These are phyloP conservation scores for Sphinx pinastri DNA, from an alignment of 2,888 invertebrate species.

Conservation along the genomic window DNA sequence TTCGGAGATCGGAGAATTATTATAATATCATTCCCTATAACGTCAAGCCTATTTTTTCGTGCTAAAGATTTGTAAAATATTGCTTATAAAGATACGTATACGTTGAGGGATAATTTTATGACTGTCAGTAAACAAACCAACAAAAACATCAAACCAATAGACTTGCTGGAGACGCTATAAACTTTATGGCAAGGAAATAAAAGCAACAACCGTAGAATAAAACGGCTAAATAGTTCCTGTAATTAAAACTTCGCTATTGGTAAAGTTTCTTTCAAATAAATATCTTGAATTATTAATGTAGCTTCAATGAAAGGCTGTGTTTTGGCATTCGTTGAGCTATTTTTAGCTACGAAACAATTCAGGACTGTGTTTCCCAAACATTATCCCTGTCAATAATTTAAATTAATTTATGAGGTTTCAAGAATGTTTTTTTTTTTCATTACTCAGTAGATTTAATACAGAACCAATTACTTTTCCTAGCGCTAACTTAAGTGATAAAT, in stretches of 20 bases:
- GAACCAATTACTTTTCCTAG: too few species aligned
- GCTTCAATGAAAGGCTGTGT: neutral
- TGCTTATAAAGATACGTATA: neutral
- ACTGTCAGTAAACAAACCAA: neutral
- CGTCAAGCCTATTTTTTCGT: too few species aligned
- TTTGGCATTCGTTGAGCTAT: neutral
- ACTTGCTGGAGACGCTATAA: slow-evolving; percentile 25
- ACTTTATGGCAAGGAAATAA: slow-evolving; percentile 32
- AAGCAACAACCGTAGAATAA: slow-evolving; percentile 23
- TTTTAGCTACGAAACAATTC: too few species aligned
- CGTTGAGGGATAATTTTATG: neutral
- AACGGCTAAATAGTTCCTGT: slow-evolving; percentile 15
- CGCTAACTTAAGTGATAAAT: too few species aligned
- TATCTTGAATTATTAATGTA: neutral
- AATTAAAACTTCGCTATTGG: neutral
- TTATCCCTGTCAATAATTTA: too few species aligned
- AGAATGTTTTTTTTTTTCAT: too few species aligned
- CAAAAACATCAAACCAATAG: slow-evolving; percentile 22
- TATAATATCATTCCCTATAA: too few species aligned
- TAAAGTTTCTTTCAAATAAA: slow-evolving; percentile 4
- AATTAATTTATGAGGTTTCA: too few species aligned
- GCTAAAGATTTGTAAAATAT: too few species aligned
- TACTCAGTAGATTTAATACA: too few species aligned
- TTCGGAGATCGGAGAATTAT: too few species aligned
- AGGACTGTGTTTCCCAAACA: too few species aligned